Evolutionary conservation across 2,888 invertebrate genomes (phyloP), one percentile per base, ranked within the genome.

Genomic region (Tenthredo notha): DNA sequence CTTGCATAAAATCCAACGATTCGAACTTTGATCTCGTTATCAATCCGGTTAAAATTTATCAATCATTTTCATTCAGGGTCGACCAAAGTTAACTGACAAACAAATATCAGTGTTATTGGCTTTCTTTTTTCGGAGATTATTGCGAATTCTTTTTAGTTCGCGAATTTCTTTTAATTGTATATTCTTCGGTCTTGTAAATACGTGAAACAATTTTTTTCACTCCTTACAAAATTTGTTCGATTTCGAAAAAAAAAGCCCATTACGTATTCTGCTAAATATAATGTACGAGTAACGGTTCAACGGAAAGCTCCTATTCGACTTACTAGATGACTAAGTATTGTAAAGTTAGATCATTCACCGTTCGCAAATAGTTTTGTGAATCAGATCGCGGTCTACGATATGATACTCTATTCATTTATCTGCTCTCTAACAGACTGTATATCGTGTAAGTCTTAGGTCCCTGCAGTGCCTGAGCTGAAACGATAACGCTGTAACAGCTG

Each of bases 361-460:
- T 33, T 67, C 67, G 29, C 50, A 83, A 83, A 83, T 83, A 83
- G 83, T 83, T n/a, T 67, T 10, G 70, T 83, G 83, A 83, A 83
- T 83, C 83, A 83, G 83, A 83, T 83, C 47, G 67, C 33, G 77
- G 7, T 50, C 29, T 74, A 67, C 67, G 21, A 29, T 67, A 43
- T 74, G 29, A 77, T 77, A 77, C 18, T 77, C 77, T n/a, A n/a
- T 77, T 50, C 77, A 54, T 50, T 25, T 50, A 77, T 77, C 77
- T 9, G 33, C n/a, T 77, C 50, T 75, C 50, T 75, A 25, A 75
- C 40, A 70, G 37, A 37, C 70, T 33, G 12, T 77, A 18, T 77
- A 77, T 21, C 7, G 9, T 47, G 12, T 47, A 2, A 18, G 33
- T 50, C 15, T 21, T 25, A 15, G 25, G 29, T 47, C 43, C n/a